A percentile compares a stretch with the other conserved stretches of the same genome.
Evolutionary conservation across 1,140 invertebrate genomes (phyloP).

Genomic region (Apis florea): DNA sequence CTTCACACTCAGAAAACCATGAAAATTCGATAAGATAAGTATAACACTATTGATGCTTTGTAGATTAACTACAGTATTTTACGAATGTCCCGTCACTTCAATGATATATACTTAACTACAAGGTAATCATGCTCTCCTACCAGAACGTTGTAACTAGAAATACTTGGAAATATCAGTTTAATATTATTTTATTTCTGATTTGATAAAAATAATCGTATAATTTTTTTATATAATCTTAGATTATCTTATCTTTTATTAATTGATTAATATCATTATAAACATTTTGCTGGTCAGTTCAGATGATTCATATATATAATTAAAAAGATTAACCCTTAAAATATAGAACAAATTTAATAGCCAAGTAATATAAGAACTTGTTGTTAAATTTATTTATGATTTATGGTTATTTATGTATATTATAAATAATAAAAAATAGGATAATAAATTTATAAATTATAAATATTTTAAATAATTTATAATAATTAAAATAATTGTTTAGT

Average conservation of each 20-base stretch:
- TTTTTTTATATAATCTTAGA: background rate
- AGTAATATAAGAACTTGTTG: background rate
- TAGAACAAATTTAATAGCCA: background rate
- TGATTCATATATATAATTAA: background rate
- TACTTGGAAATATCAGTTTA: constrained; percentile 8
- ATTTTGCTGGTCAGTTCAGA: background rate
- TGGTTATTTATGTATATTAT: background rate
- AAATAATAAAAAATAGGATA: background rate
- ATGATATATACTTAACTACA: constrained; percentile 31
- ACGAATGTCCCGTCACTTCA: constrained; percentile 34
- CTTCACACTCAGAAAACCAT: background rate
- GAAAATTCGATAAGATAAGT: constrained; percentile 7
- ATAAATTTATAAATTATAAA: background rate
- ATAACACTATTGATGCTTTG: constrained; percentile 17
- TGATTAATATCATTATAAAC: background rate
- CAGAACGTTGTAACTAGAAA: background rate
- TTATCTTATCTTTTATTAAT: background rate
- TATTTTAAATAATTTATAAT: too few species aligned
- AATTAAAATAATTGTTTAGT: too few species aligned
- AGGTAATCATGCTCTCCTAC: constrained; percentile 34
- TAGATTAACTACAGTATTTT: constrained; percentile 24
- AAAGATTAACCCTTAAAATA: background rate
- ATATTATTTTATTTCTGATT: constrained; percentile 20
- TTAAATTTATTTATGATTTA: background rate
- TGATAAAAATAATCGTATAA: constrained; percentile 3